Percentiles rank a stretch among this genome's conserved stretches.
phyloP scores from a whole-genome alignment of 2,888 invertebrate genomes.

The Trissolcus brochymenae region DNA sequence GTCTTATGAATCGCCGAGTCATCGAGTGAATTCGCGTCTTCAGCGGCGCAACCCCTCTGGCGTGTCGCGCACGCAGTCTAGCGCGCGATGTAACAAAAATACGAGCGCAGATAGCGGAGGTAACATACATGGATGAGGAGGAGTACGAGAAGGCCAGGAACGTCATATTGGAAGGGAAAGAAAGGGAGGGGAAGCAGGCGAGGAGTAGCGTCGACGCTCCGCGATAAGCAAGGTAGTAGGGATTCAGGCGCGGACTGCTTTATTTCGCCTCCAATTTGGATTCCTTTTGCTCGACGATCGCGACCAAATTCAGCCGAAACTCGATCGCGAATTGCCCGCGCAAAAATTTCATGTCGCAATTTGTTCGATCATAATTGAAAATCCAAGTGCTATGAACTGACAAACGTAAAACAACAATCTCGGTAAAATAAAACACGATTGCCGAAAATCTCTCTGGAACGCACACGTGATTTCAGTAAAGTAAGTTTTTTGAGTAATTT shows the following conservation, averaged over 20 bases:
- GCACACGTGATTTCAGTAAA: constrained; percentile 32
- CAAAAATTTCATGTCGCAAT: not conserved
- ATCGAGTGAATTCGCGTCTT: constrained; percentile 31
- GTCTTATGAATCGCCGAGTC: constrained; percentile 14
- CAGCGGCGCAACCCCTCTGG: constrained; percentile 23
- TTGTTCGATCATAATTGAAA: not conserved
- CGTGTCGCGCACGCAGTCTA: constrained; percentile 48
- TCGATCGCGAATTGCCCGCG: constrained; percentile 13
- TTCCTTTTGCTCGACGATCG: constrained; percentile 40
- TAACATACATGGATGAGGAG: constrained; percentile 52
- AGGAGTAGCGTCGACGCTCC: constrained; percentile 56
- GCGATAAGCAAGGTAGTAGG: constrained; percentile 58
- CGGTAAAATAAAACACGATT: not conserved
- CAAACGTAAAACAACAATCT: not conserved
- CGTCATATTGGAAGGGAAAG: constrained; percentile 54
- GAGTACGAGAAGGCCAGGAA: constrained; percentile 52
- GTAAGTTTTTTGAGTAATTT: constrained; percentile 17
- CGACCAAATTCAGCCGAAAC: constrained; percentile 10
- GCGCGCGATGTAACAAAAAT: constrained; percentile 53
- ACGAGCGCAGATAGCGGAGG: constrained; percentile 52
- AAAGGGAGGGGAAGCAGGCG: constrained; percentile 55
- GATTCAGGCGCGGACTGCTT: constrained; percentile 58
- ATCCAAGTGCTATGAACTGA: too few relatives aligned
- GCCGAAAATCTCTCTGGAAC: not conserved
- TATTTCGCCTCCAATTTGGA: constrained; percentile 55